Evolutionary conservation across 1,140 invertebrate genomes (phyloP).

Genomic region (Drosophila carrolli): DNA sequence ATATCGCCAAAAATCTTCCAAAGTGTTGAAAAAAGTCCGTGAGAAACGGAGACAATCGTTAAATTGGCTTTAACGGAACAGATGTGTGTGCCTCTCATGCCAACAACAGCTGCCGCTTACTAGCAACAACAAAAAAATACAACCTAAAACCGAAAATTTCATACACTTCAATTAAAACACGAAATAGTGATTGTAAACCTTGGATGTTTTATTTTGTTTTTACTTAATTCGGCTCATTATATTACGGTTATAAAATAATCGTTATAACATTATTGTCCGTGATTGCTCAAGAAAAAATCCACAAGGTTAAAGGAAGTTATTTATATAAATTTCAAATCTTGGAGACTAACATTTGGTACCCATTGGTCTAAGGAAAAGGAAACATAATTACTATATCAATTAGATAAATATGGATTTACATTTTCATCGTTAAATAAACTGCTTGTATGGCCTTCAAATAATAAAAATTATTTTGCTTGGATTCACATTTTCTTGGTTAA

Average conservation of each 20-base stretch:
- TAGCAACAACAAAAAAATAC: conserved; percentile 21
- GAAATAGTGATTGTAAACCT: conserved; percentile 34
- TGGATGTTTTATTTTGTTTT: conserved; percentile 27
- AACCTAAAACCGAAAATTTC: conserved; percentile 7
- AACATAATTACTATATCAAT: background rate
- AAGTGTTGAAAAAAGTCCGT: conserved; percentile 16
- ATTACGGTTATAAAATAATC: background rate
- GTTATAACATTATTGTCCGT: background rate
- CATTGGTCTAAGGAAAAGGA: background rate
- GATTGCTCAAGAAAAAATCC: conserved; percentile 3
- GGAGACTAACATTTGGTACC: background rate
- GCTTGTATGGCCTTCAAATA: background rate
- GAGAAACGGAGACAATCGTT: conserved; percentile 43
- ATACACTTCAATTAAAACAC: conserved; percentile 31
- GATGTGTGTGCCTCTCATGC: conserved; percentile 27
- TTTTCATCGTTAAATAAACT: background rate
- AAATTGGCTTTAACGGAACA: conserved; percentile 46
- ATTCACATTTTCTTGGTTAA: no score
- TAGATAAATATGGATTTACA: no score
- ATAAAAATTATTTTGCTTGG: no score
- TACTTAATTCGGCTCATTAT: conserved; percentile 17
- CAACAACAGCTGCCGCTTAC: conserved; percentile 36
- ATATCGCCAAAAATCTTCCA: conserved; percentile 42
- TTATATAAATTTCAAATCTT: background rate
- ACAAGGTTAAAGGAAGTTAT: background rate